A percentile compares a stretch with the other conserved stretches of the same genome.
Conservation (phyloP, 2,113 vertebrate species). For the Rhea americana region DNA sequence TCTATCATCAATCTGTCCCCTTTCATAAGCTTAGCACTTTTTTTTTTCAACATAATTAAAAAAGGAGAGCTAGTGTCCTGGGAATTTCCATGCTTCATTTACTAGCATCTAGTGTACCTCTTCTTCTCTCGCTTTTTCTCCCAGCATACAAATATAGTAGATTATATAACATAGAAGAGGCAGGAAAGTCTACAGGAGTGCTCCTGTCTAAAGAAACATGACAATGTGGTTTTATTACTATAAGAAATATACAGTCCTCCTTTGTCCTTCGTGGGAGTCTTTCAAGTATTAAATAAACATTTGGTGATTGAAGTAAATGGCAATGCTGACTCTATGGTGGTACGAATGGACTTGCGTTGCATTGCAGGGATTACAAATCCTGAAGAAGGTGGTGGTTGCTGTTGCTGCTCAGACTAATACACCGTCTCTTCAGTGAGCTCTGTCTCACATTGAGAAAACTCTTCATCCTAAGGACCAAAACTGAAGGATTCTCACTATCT, state of each 20-base stretch:
- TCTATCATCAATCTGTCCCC: not conserved
- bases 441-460: not conserved
- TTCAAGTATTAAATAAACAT: not conserved
- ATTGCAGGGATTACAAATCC: not conserved
- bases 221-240: not conserved
- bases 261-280: not conserved
- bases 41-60: not conserved
- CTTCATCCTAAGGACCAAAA: not conserved
- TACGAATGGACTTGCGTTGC: not conserved
- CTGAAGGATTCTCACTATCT: not conserved
- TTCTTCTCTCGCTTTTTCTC: not conserved
- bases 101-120: slow-evolving; percentile 12
- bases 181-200: not conserved
- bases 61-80: not conserved
- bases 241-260: not conserved
- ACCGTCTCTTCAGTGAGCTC: not conserved
- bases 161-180: not conserved
- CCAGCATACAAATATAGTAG: not conserved
- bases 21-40: not conserved
- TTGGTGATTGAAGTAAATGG: not conserved
- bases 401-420: not conserved
- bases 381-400: not conserved
- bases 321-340: not conserved
- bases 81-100: slow-evolving; percentile 31
- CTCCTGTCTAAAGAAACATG: not conserved